A percentile compares a stretch with the other conserved stretches of the same genome.
phyloP scores from a whole-genome alignment of 2,888 invertebrate species.

The Byasa hedistus region DNA sequence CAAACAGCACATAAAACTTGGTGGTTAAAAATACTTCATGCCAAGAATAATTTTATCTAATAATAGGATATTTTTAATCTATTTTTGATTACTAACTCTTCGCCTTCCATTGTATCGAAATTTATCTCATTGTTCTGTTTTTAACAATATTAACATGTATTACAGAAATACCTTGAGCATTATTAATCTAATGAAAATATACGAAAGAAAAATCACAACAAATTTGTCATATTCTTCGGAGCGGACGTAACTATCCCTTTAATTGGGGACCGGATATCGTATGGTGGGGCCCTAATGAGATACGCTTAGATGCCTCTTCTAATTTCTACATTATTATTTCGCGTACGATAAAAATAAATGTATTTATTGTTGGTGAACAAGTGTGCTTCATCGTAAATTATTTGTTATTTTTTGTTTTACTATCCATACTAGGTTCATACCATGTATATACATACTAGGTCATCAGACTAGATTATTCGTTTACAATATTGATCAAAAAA shows the following conservation, averaged over 20 bases:
- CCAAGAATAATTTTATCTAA: too few relatives aligned
- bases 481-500: too few relatives aligned
- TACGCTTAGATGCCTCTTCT: constrained; percentile 50
- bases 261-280: constrained; percentile 70
- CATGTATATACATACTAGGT: too few relatives aligned
- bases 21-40: too few relatives aligned
- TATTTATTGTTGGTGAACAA: too few relatives aligned
- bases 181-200: constrained; percentile 13
- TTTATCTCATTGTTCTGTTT: neutral
- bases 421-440: too few relatives aligned
- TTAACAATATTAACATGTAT: neutral
- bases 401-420: too few relatives aligned
- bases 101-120: neutral
- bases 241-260: constrained; percentile 58
- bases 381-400: too few relatives aligned
- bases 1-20: too few relatives aligned
- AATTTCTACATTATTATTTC: constrained; percentile 35
- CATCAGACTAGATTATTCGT: too few relatives aligned
- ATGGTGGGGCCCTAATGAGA: constrained; percentile 58
- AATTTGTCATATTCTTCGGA: constrained; percentile 56
- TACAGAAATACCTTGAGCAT: neutral
- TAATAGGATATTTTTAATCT: too few relatives aligned
- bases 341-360: constrained; percentile 2
- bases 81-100: too few relatives aligned
- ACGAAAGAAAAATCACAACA: constrained; percentile 55